Conservation (phyloP, 2,113 vertebrate species). For the Boleophthalmus pectinirostris region DNA sequence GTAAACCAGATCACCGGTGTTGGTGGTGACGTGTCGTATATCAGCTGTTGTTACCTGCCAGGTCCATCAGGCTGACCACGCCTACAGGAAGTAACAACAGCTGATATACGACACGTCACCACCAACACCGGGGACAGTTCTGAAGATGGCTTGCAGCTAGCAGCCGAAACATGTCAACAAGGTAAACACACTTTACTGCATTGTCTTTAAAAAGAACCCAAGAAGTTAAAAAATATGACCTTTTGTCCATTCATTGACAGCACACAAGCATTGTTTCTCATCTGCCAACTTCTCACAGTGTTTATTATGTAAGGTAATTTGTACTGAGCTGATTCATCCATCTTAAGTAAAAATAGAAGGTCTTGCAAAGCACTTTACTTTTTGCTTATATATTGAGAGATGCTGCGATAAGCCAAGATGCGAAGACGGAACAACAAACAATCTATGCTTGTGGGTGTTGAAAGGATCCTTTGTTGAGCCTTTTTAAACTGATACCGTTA, state of each 20-base stretch:
- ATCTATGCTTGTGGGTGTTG: conserved; percentile 27
- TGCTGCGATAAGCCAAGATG: conserved; percentile 26
- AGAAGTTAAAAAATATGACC: too few relatives aligned
- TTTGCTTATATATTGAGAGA: not conserved
- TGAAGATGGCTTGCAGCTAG: too few relatives aligned
- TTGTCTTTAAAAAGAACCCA: too few relatives aligned
- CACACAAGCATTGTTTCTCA: not conserved
- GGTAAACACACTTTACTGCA: too few relatives aligned
- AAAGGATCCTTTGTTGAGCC: conserved; percentile 36
- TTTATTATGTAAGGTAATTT: not conserved
- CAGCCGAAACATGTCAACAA: too few relatives aligned
- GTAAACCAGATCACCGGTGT: not conserved
- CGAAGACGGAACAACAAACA: conserved; percentile 21
- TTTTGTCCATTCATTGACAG: not conserved
- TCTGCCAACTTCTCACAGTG: not conserved
- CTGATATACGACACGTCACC: too few relatives aligned
- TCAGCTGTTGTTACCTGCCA: too few relatives aligned
- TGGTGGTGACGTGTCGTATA: too few relatives aligned
- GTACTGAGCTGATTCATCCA: not conserved
- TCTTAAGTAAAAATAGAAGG: not conserved
- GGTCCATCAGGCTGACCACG: too few relatives aligned
- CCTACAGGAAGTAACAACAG: too few relatives aligned
- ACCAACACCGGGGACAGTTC: too few relatives aligned
- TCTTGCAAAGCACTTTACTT: not conserved
- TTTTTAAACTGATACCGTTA: conserved; percentile 25